These are phyloP conservation scores for Temnothorax longispinosus DNA, from an alignment of 1,140 invertebrate species.

Conservation along the genomic window DNA sequence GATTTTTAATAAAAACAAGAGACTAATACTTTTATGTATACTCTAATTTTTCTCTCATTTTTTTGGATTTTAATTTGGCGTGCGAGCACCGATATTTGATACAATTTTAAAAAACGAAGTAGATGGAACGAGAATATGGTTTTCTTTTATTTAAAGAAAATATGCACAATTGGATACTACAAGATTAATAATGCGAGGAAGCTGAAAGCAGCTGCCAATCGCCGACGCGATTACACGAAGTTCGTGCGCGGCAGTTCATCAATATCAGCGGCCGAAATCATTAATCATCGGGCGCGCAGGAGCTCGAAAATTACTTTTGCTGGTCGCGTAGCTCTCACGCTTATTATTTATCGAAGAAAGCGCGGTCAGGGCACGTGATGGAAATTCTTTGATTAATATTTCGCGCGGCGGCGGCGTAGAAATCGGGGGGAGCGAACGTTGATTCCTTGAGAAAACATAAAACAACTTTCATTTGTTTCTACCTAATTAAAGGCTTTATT, in stretches of 20 bases:
- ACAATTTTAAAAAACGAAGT: not conserved
- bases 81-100: not conserved
- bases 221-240: conserved; percentile 50
- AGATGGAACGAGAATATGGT: not conserved
- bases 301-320: conserved; percentile 58
- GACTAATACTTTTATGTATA: not conserved
- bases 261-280: conserved; percentile 66
- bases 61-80: not conserved
- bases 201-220: conserved; percentile 69
- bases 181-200: conserved; percentile 66
- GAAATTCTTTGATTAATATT: conserved; percentile 60
- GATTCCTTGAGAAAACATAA: conserved; percentile 21
- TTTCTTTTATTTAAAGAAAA: conserved; percentile 17
- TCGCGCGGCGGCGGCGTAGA: conserved; percentile 20
- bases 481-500: conserved; percentile 27
- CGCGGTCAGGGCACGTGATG: conserved; percentile 25
- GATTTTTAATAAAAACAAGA: not conserved
- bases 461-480: not conserved
- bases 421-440: conserved; percentile 32
- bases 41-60: not conserved
- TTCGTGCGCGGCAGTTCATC: conserved; percentile 63
- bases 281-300: conserved; percentile 60
- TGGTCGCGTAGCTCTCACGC: conserved; percentile 47
- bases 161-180: conserved; percentile 39
- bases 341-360: conserved; percentile 67